Conservation (phyloP, 1,140 invertebrate species). For the Diorhabda sublineata region DNA sequence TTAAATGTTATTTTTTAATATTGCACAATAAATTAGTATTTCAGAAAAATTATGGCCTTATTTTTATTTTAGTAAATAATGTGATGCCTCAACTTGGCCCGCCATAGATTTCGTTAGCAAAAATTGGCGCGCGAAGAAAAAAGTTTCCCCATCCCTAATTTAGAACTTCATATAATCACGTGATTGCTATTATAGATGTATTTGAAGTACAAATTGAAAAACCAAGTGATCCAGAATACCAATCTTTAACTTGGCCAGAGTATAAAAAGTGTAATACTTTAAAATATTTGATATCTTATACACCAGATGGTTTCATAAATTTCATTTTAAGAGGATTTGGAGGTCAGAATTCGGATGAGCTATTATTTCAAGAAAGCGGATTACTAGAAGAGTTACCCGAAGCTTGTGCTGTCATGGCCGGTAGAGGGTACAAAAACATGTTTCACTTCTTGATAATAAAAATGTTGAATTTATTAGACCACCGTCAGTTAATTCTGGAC, state of each 20-base stretch:
- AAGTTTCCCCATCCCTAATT: background rate
- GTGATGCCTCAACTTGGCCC: too few relatives aligned
- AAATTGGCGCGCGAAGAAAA: too few relatives aligned
- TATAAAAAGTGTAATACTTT: constrained; percentile 46
- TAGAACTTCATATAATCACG: background rate
- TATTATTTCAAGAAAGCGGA: constrained; percentile 40
- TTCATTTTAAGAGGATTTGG: constrained; percentile 39
- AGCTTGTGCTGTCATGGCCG: constrained; percentile 39
- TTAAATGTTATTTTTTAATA: too few relatives aligned
- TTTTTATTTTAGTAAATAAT: too few relatives aligned
- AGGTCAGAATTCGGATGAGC: constrained; percentile 42
- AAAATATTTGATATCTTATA: constrained; percentile 47
- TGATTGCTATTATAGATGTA: background rate
- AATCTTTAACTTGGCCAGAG: constrained; percentile 41
- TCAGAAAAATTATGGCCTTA: too few relatives aligned
- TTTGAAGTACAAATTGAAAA: constrained; percentile 9
- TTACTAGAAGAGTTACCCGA: constrained; percentile 37
- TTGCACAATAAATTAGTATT: too few relatives aligned
- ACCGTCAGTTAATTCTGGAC: too few relatives aligned
- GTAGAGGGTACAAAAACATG: constrained; percentile 18
- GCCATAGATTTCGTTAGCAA: too few relatives aligned
- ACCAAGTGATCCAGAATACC: constrained; percentile 21
- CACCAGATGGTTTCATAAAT: constrained; percentile 43
- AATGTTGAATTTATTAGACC: too few relatives aligned
- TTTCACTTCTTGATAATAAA: too few relatives aligned